Percentiles rank a stretch among this genome's conserved stretches.
These are phyloP conservation scores for Cephalopholis sonnerati DNA, from an alignment of 2,113 vertebrate genomes.

Conservation along the genomic window DNA sequence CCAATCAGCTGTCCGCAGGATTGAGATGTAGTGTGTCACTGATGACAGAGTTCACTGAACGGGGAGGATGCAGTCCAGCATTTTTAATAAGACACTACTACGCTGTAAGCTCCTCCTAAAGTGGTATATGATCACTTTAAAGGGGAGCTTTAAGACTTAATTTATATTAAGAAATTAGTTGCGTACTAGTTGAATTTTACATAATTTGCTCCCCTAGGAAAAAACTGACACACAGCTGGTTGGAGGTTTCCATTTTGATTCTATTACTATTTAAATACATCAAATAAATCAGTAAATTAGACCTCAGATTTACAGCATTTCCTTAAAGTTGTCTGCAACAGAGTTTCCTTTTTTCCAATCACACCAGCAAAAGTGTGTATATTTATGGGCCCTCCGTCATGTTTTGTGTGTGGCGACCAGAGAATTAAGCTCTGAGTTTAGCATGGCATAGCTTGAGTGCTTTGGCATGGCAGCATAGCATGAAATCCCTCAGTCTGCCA, in stretches of 20 bases:
- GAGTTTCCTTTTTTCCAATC: background rate
- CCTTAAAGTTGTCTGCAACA: conserved; percentile 14
- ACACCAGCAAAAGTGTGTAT: conserved; percentile 23
- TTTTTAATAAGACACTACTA: conserved; percentile 75
- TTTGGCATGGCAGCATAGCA: conserved; percentile 66
- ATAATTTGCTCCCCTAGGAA: conserved; percentile 61
- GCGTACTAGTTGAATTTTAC: conserved; percentile 41
- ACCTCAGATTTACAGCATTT: conserved; percentile 14
- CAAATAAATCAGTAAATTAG: conserved; percentile 32
- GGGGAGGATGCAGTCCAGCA: conserved; percentile 59
- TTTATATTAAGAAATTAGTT: conserved; percentile 70
- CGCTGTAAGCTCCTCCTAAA: conserved; percentile 69
- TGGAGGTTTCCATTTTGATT: background rate
- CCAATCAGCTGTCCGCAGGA: conserved; percentile 83
- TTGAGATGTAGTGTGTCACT: conserved; percentile 80
- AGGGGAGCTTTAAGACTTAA: conserved; percentile 73
- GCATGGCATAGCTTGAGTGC: conserved; percentile 69
- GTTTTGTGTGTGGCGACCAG: conserved; percentile 60
- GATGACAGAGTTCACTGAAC: conserved; percentile 73
- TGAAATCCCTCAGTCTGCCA: conserved; percentile 75
- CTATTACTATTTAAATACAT: conserved; percentile 8
- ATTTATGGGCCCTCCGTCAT: conserved; percentile 66
- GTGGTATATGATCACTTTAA: conserved; percentile 75
- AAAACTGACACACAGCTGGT: conserved; percentile 24
- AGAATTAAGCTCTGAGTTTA: conserved; percentile 68